Percentiles rank a stretch among this genome's conserved stretches.
These are phyloP conservation scores for Cheiracanthium punctorium DNA, from an alignment of 2,888 invertebrate species.

Conservation along the genomic window DNA sequence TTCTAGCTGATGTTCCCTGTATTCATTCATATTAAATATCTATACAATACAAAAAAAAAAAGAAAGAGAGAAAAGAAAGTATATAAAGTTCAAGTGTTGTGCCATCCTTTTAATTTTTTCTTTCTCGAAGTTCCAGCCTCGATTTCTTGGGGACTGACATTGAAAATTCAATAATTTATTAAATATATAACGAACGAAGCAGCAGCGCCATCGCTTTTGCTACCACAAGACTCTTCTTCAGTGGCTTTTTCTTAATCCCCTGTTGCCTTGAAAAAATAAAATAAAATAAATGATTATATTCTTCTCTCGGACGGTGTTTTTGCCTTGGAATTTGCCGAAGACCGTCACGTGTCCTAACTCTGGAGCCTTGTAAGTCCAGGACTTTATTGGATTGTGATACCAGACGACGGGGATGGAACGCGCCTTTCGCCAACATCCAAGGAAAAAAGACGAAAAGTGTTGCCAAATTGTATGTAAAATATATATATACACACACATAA, in stretches of 20 bases:
- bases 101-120: conserved; percentile 20
- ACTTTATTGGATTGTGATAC: conserved; percentile 69
- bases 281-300: too few relatives aligned
- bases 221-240: conserved; percentile 17
- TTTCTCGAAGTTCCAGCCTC: conserved; percentile 28
- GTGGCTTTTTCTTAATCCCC: conserved; percentile 12
- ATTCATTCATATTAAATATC: conserved; percentile 34
- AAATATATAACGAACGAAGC: background rate
- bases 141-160: conserved; percentile 14
- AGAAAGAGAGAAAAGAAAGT: conserved; percentile 36
- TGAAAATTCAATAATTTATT: background rate
- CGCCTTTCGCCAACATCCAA: conserved; percentile 59
- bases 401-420: conserved; percentile 47
- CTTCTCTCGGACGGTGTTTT: background rate
- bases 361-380: conserved; percentile 70
- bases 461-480: conserved; percentile 38
- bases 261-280: conserved; percentile 36
- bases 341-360: conserved; percentile 42
- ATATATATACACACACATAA: background rate
- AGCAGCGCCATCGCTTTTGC: conserved; percentile 18
- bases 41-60: background rate
- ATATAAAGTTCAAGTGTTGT: conserved; percentile 42
- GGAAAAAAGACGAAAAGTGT: conserved; percentile 15
- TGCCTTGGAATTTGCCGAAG: conserved; percentile 58
- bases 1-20: conserved; percentile 67